phyloP scores from a whole-genome alignment of 2,797 vertebrate genomes.

The Anguilla anguilla region DNA sequence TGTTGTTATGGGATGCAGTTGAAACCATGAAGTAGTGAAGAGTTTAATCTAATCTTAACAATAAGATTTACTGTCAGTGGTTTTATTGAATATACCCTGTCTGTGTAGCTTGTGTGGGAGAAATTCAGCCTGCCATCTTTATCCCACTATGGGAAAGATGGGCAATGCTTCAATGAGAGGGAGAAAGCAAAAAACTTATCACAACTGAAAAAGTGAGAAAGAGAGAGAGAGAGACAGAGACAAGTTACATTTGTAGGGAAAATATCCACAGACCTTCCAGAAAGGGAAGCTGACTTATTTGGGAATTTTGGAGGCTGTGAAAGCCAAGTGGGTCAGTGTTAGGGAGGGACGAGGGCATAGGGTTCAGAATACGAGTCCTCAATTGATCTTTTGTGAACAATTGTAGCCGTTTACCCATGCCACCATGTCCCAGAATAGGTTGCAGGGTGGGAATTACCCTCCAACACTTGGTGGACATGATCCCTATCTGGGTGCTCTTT shows the following conservation, averaged over 20 bases:
- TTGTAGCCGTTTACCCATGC: neutral
- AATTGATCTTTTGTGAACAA: neutral
- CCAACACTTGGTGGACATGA: neutral
- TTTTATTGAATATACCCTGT: neutral
- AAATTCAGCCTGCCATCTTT: neutral
- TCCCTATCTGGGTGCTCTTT: neutral
- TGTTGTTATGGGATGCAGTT: neutral
- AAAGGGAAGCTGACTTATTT: neutral
- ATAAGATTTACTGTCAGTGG: neutral
- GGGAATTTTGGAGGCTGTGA: neutral
- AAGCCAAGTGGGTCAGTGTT: neutral
- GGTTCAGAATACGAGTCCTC: constrained; percentile 8
- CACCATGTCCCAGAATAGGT: neutral
- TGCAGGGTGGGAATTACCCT: neutral
- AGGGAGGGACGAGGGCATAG: neutral
- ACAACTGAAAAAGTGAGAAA: neutral
- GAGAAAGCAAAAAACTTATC: neutral
- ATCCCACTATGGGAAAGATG: neutral
- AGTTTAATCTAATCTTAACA: neutral
- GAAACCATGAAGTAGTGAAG: neutral
- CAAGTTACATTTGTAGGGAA: neutral
- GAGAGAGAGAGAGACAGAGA: neutral
- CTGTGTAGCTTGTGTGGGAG: neutral
- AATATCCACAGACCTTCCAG: neutral
- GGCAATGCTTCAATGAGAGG: neutral